phyloP scores from a whole-genome alignment of 2,888 invertebrate genomes.

The Luffia ferchaultella region DNA sequence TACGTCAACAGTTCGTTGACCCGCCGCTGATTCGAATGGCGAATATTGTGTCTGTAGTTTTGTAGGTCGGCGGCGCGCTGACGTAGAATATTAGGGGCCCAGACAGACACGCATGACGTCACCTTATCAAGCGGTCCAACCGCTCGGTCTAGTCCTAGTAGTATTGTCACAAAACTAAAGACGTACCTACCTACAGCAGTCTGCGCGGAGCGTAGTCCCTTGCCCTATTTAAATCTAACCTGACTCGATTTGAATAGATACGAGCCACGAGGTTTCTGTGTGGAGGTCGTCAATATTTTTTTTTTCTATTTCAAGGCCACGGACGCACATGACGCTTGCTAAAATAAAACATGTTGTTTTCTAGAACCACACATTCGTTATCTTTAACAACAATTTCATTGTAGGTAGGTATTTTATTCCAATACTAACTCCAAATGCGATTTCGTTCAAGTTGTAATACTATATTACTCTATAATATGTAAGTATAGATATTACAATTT shows the following conservation, averaged over 20 bases:
- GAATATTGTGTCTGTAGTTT: conserved; percentile 65
- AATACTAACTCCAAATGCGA: too few relatives aligned
- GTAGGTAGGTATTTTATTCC: background rate
- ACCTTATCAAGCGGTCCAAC: conserved; percentile 42
- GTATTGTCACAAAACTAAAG: conserved; percentile 16
- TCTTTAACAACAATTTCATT: background rate
- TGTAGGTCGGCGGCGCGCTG: conserved; percentile 59
- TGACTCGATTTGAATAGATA: conserved; percentile 37
- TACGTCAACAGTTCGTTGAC: conserved; percentile 63
- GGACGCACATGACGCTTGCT: background rate
- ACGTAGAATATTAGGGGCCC: conserved; percentile 53
- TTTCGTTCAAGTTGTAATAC: background rate
- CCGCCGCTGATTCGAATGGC: conserved; percentile 40
- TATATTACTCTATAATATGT: background rate
- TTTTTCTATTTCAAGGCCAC: conserved; percentile 55
- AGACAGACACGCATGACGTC: conserved; percentile 54
- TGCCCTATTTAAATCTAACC: conserved; percentile 50
- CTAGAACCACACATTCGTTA: background rate
- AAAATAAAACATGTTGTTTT: background rate
- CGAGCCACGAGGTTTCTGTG: background rate
- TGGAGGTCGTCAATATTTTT: conserved; percentile 58
- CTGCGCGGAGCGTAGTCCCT: conserved; percentile 9
- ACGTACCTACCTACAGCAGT: background rate
- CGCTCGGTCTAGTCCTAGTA: conserved; percentile 52
- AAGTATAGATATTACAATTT: background rate